Evolutionary conservation across 1,140 invertebrate genomes (phyloP).

Genomic region (Zaprionus davidi): DNA sequence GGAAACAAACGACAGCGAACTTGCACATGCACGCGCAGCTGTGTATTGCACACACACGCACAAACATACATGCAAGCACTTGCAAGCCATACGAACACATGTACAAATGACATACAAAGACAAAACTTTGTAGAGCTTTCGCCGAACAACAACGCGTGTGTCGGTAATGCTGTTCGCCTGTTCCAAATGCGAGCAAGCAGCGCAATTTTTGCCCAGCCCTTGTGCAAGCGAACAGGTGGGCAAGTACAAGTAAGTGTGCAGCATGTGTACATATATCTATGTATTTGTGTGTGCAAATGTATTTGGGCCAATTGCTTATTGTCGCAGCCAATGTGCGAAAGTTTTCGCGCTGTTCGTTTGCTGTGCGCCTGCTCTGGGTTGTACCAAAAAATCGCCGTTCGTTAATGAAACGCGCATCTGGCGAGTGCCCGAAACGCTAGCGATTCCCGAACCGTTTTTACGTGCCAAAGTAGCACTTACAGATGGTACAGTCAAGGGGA

Average conservation of each 20-base stretch:
- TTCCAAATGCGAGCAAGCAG: constrained; percentile 70
- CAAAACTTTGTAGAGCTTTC: constrained; percentile 60
- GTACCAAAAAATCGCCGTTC: constrained; percentile 73
- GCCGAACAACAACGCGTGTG: constrained; percentile 14
- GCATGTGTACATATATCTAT: neutral
- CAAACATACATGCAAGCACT: neutral
- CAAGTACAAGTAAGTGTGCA: neutral
- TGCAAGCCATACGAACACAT: constrained; percentile 13
- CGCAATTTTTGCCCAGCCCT: constrained; percentile 75
- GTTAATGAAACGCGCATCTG: constrained; percentile 52
- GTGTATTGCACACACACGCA: constrained; percentile 21
- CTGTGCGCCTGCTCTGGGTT: constrained; percentile 62
- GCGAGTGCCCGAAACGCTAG: constrained; percentile 45
- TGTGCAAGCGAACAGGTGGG: constrained; percentile 34
- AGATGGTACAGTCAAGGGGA: too few relatives aligned
- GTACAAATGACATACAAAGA: neutral
- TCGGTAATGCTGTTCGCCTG: constrained; percentile 59
- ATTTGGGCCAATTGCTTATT: constrained; percentile 16
- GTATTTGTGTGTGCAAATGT: neutral
- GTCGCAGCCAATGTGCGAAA: neutral
- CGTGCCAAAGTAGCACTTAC: neutral
- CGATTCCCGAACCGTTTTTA: constrained; percentile 21
- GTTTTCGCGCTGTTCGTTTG: neutral
- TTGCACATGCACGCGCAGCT: constrained; percentile 34
- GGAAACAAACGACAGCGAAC: constrained; percentile 51